Evolutionary conservation across 1,140 invertebrate genomes (phyloP), one percentile per base, ranked within the genome.

Genomic region (Drosophila ercepeae): DNA sequence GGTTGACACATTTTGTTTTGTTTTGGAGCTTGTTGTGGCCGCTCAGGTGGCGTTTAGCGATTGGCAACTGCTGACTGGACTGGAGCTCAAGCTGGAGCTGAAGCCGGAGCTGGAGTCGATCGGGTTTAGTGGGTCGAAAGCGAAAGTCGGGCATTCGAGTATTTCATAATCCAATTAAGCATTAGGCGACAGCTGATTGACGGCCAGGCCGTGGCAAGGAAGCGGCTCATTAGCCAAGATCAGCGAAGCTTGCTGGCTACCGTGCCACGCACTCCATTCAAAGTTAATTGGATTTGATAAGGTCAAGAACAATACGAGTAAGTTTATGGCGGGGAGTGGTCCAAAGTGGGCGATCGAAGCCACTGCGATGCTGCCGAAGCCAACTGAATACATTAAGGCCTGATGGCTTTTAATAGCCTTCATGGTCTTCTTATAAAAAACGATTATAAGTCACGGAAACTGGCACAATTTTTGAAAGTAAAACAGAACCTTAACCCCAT

Each of bases 141-240:
- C 69, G 69, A 72, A 72, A 72, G 70, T 71, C 70, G 50, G 53
- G 65, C 77, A 34, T 60, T 39, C 78, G 77, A 61, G 58, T 61
- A 60, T 84, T 84, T 84, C 79, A 84, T 88, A 88, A 88, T 88
- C 82, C 82, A 88, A 88, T 88, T 88, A 88, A 55, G 60, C 82
- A 77, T 81, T 86, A 84, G 81, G 41, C 82, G 82, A 88, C 82
- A 88, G 82, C 82, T 88, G 83, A 86, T 82, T 86, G 82, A 86
- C 82, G 58, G 63, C 64, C 55, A 51, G 11, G 27, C 46, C 14
- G 54, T 44, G 52, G 50, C 59, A 81, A 88, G 77, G 81, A 86
- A 86, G 82, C 82, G 46, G 82, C 79, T 83, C 82, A 83, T 86
- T 79, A 86, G 65, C 65, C 71, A 32, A 53, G 39, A 72, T 73